Base-by-base conservation (phyloP, 2,888 invertebrate species). In the Limenitis camilla region DNA sequence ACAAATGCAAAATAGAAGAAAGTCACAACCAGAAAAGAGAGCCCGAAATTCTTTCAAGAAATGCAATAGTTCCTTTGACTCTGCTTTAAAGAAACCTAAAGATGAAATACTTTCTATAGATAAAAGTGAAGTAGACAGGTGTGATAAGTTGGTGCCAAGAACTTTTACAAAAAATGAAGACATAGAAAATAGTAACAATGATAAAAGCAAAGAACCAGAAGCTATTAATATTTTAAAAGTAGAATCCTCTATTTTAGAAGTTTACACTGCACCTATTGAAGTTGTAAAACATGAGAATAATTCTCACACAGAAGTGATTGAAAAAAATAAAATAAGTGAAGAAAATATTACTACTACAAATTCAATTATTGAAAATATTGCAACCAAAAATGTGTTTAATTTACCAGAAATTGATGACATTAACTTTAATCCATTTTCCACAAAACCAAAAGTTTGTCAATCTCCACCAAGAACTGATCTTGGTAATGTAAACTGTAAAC, bases 371-470 rank as follows among this genome's bases (percentile, higher is more conserved):
- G 40, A 29, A n/a, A n/a, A n/a, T 8, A 29, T 7, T 29, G 28
- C 43, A 1, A 57, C 66, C n/a, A 80, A 61, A 68, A 83, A 76
- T 59, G 81, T 81, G 8, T 82, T 81, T 55, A 83, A 83, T 56
- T 59, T 84, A 40, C 84, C 84, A 32, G 83, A 83, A 69, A 80
- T 84, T 54, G 74, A 81, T 59, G 79, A 80, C 46, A 62, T 66
- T 7, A 72, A 75, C 55, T 80, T 81, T 56, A 79, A 78, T 62
- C 78, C 81, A 5, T 82, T 83, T 68, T 69, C 65, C n/a, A 69
- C 76, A 1, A 81, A 76, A 60, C 68, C 75, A 7, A 81, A 73
- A 71, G 69, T 80, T 53, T 61, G 46, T 40, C 30, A 35, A 9
- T 49, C 57, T 10, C 56, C 56, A 29, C 38, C 54, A 28, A 56